Base-by-base conservation (phyloP, 2,888 invertebrate species). In the Seladonia tumulorum region DNA sequence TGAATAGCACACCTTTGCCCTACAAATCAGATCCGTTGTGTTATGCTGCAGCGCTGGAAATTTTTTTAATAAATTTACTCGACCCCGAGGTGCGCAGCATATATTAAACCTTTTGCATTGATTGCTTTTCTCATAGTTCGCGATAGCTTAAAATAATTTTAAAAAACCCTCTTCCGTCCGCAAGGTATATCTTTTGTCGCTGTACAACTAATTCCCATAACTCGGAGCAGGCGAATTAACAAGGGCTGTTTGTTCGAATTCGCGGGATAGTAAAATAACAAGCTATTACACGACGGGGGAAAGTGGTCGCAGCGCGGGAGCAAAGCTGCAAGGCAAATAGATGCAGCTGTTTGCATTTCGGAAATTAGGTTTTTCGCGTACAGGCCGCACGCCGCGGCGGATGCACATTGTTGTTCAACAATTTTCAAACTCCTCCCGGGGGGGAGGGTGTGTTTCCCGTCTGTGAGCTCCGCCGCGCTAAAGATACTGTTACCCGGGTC, bases 311-410 rank as follows among this genome's bases (percentile, higher is more conserved):
- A 35, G 53, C 45, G 22, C 16, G 16, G 29, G 49, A 53, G 42
- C 8, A 35, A 71, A 71, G 60, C 53, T 42, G 25, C 42, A 57
- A 74, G 49, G 47, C 49, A 71, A 70, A 63, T 60, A 42, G 22
- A 18, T 35, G 35, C 12, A 53, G 49, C 35, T 71, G 49, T 83
- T 76, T 70, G 16, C 25, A 35, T 73, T 57, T 39, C 66, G 57
- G 22, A 57, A 72, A 82, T 73, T 71, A 53, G 82, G 68, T 57
- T 82, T 82, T 83, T 75, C 49, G 12, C n/a, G 49, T 8, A 45
- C 16, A 76, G 25, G 14, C 3, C 2, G 14, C 25, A 45, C 16
- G n/a, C 12, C 5, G n/a, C 5, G n/a, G 1, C 5, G 10, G 57
- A 39, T n/a, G 5, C 47, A 18, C 16, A 57, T 79, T 49, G n/a